Evolutionary conservation across 1,140 invertebrate genomes (phyloP), one percentile per base, ranked within the genome.

Genomic region (Hycleus cichorii): DNA sequence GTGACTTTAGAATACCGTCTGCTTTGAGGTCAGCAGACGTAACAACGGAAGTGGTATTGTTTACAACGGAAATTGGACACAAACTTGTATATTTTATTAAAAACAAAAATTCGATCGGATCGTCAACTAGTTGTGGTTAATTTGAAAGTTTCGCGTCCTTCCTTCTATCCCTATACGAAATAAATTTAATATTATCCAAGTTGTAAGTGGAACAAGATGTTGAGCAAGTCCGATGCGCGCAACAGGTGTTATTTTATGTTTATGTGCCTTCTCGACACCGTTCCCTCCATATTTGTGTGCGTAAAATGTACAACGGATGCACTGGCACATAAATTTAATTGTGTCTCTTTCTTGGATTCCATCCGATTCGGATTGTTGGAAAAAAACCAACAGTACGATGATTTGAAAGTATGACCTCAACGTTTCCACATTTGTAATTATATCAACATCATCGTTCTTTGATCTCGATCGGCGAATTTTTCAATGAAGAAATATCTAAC

Each of bases 181-280:
- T 42, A 53, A 53, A 53, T 53, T 53, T 53, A 53, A 46, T 40
- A 25, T 44, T 53, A 46, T 46, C 51, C 51, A 46, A 53, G 42
- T 25, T 32, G 51, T 46, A 53, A 53, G 51, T 53, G 39, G 51
- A 52, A 52, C 49, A 52, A 52, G 49, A 52, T 52, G 49, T 52
- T 26, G 39, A 52, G 49, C 49, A 52, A 52, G 49, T 52, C 44
- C 49, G 51, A 53, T 38, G 43, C 24, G 32, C 32, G 51, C 51
- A 53, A 53, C 51, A 53, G 51, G 51, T 53, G 51, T 53, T 53
- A 43, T 52, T 52, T 52, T 52, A 43, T 43, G 49, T 52, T 50
- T 50, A 25, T 52, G 49, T 42, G 25, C 49, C 32, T 32, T 32
- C 4, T 43, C 49, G 39, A 11, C 49, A 52, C 49, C 49, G 49